Evolutionary conservation across 2,113 vertebrate genomes (phyloP).

Genomic region (Phyllopteryx taeniolatus): DNA sequence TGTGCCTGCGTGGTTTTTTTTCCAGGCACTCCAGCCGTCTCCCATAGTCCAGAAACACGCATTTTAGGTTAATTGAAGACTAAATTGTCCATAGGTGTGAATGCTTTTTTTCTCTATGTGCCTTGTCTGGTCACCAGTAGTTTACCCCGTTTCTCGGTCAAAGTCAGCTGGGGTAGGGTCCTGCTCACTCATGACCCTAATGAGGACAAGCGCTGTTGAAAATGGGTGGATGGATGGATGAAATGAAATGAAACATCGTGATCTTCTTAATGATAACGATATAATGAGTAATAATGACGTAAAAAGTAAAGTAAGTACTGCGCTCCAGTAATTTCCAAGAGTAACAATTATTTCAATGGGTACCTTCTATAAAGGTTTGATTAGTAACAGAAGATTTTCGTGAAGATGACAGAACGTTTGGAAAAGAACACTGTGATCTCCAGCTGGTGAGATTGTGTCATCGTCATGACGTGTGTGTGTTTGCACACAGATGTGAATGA

Average conservation of each 20-base stretch:
- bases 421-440: conserved; percentile 9
- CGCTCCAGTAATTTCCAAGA: neutral
- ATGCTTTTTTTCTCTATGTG: neutral
- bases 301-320: neutral
- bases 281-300: too few species aligned
- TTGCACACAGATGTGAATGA: conserved; percentile 68
- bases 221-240: too few species aligned
- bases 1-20: too few species aligned
- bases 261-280: too few species aligned
- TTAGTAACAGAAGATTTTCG: conserved; percentile 18
- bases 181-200: neutral
- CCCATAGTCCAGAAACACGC: too few species aligned
- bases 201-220: neutral
- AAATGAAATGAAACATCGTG: too few species aligned
- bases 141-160: neutral
- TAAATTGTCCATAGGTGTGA: too few species aligned
- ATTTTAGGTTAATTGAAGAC: too few species aligned
- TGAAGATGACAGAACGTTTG: conserved; percentile 27
- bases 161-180: neutral
- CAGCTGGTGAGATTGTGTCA: conserved; percentile 16
- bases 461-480: conserved; percentile 28
- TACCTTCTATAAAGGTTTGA: neutral
- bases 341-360: neutral
- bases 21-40: too few species aligned
- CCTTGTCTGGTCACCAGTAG: too few species aligned